Conservation (phyloP, 2,888 invertebrate species). For the Lepidochitona cinerea region DNA sequence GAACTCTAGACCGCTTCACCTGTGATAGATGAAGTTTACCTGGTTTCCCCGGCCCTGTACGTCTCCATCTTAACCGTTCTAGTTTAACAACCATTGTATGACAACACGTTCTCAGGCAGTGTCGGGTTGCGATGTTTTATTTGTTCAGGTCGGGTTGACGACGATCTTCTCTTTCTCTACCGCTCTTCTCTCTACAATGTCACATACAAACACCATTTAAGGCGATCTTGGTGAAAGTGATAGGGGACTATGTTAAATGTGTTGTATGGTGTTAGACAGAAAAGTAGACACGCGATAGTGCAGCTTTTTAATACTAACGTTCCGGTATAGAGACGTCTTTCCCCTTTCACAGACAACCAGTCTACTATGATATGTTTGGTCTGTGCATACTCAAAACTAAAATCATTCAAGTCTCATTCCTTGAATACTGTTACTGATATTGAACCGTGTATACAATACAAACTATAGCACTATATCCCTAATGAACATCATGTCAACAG, state of each 20-base stretch:
- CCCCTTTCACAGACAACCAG: not conserved
- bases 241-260: not conserved
- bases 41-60: not conserved
- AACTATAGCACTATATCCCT: too few species aligned
- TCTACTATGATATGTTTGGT: conserved; percentile 6
- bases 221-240: not conserved
- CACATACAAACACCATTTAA: conserved; percentile 8
- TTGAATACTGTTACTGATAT: too few species aligned
- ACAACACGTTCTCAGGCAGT: not conserved
- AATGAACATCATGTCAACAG: too few species aligned
- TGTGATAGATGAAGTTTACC: conserved; percentile 1
- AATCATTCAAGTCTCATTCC: too few species aligned
- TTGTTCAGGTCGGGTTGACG: not conserved
- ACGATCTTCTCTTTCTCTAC: not conserved
- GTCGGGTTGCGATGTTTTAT: not conserved
- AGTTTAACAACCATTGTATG: not conserved
- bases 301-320: not conserved
- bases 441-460: too few species aligned
- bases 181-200: not conserved
- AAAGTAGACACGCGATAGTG: not conserved
- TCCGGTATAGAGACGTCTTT: not conserved
- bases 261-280: not conserved
- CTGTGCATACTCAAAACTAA: not conserved
- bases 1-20: not conserved
- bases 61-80: not conserved